Evolutionary conservation across 2,888 invertebrate species (phyloP), one percentile per base, ranked within the genome.

Genomic region (Ectemnius lituratus): DNA sequence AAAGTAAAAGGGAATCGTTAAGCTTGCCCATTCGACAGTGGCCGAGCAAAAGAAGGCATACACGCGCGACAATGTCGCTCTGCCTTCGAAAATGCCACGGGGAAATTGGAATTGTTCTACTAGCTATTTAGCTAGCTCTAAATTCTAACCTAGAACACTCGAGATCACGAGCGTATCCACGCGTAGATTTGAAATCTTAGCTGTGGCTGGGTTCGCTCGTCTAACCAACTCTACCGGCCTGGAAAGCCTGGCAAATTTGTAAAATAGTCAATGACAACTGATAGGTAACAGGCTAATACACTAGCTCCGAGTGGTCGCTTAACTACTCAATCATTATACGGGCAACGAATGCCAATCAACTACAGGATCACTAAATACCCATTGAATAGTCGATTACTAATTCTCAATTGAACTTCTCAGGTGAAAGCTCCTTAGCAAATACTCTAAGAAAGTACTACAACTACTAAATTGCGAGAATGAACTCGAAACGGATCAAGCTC

Each of bases 101-200:
- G 62, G 62, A 67, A 77, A 72, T 72, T 77, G 59, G 76, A 62
- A 75, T 3, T 75, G 49, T 72, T 61, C 75, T 77, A 77, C 66
- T 66, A 23, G 23, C 23, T 23, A 68, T 67, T 66, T 58, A 23
- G 69, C 69, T 69, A 75, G 65, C 27, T 16, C 52, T 52, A 52
- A 13, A 37, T 8, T 52, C 52, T 52, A 16, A 16, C 52, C 37
- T 37, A 37, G 37, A 37, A 37, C 37, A 37, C 37, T 37, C 5
- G 37, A 37, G 37, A 37, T 11, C 37, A 11, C 8, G 37, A 37
- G 37, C 37, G 5, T 11, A 37, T 2, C 37, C 37, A 11, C 37
- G 11, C 37, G 4, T 11, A 11, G 37, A 37, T 11, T 37, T 37
- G 8, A 37, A 37, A 23, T 23, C 37, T 37, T 37, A 2, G 37